phyloP scores from a whole-genome alignment of 2,797 vertebrate species.

The Melanotaenia boesemani region DNA sequence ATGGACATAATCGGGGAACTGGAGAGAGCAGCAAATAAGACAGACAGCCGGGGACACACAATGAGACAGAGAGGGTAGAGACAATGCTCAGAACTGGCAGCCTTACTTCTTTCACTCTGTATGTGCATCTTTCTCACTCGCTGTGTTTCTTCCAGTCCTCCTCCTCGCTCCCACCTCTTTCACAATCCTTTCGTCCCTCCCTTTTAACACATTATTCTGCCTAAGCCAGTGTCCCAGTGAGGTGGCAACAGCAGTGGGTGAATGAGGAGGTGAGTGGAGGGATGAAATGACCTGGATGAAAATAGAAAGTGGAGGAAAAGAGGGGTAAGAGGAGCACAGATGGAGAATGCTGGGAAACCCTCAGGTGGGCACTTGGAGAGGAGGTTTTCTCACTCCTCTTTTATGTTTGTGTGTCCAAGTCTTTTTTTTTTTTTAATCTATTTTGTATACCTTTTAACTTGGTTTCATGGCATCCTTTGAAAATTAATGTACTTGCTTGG shows the following conservation, averaged over 20 bases:
- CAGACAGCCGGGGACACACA: constrained; percentile 67
- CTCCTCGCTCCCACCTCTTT: constrained; percentile 61
- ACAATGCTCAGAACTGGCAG: constrained; percentile 68
- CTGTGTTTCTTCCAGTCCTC: constrained; percentile 52
- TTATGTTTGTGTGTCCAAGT: constrained; percentile 32
- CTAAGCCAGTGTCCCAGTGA: constrained; percentile 56
- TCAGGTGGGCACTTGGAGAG: constrained; percentile 74
- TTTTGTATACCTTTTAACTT: constrained; percentile 32
- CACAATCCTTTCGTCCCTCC: constrained; percentile 66
- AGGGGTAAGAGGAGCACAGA: constrained; percentile 51
- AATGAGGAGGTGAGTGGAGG: constrained; percentile 43
- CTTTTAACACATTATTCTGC: constrained; percentile 43
- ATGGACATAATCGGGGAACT: constrained; percentile 67
- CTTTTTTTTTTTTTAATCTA: background rate
- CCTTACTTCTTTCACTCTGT: constrained; percentile 36
- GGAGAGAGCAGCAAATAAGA: constrained; percentile 49
- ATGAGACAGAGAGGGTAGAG: constrained; percentile 66
- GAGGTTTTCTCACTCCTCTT: constrained; percentile 34
- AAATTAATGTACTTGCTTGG: constrained; percentile 20
- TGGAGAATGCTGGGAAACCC: constrained; percentile 73
- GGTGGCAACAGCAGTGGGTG: constrained; percentile 42
- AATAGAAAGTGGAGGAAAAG: constrained; percentile 43
- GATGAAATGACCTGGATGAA: constrained; percentile 53
- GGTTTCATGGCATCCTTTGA: constrained; percentile 26
- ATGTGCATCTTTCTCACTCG: constrained; percentile 23